Conservation (phyloP, 2,888 invertebrate species). For the Orchesella flavescens region DNA sequence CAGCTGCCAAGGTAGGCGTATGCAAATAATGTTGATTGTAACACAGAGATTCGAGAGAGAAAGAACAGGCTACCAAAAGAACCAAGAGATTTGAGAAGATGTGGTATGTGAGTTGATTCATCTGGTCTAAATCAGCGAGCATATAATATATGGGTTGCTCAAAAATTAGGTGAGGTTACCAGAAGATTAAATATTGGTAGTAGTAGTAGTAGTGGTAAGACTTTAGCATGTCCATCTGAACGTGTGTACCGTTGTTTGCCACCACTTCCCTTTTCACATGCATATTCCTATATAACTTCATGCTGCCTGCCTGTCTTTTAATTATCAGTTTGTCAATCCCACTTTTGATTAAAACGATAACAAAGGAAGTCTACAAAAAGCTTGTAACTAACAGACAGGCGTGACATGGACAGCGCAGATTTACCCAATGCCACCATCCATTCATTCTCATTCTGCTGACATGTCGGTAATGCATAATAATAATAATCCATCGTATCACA, state of each 20-base stretch:
- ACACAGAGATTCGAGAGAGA: not conserved
- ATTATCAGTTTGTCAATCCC: constrained; percentile 56
- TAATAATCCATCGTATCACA: too few relatives aligned
- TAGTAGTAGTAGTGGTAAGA: too few relatives aligned
- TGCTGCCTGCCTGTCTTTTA: constrained; percentile 31
- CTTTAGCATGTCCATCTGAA: not conserved
- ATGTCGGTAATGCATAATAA: too few relatives aligned
- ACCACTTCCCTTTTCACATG: constrained; percentile 1
- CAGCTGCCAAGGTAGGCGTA: constrained; percentile 54
- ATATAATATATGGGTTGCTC: constrained; percentile 31
- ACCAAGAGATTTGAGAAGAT: not conserved
- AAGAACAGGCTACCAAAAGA: too few relatives aligned
- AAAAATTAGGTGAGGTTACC: constrained; percentile 36
- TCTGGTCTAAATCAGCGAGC: not conserved
- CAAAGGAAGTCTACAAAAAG: constrained; percentile 39
- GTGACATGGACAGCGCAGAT: not conserved
- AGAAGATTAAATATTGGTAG: not conserved
- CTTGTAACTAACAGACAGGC: constrained; percentile 30
- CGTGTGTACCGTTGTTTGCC: constrained; percentile 11
- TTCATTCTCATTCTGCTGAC: not conserved
- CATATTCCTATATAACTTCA: not conserved
- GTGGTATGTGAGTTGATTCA: constrained; percentile 1
- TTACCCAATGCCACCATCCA: not conserved
- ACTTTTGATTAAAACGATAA: constrained; percentile 32
- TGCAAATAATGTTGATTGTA: constrained; percentile 30